Percentiles rank a stretch among this genome's conserved stretches.
These are phyloP conservation scores for Montifringilla adamsi DNA, from an alignment of 2,113 vertebrate species.

Conservation along the genomic window DNA sequence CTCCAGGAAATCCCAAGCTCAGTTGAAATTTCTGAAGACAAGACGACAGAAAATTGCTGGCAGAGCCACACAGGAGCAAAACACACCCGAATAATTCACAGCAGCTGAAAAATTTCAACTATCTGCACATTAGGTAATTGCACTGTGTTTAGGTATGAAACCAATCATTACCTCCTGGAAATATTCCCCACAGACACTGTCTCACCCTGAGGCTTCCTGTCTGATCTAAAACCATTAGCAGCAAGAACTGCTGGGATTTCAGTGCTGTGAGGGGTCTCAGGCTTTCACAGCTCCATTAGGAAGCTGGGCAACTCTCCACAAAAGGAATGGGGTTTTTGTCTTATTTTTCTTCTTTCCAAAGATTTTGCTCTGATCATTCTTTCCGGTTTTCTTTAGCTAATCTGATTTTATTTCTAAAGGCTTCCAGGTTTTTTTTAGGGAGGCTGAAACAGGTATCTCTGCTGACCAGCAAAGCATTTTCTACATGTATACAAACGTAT, in stretches of 20 bases:
- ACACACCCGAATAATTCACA: not conserved
- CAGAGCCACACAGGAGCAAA: not conserved
- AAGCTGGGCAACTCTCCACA: not conserved
- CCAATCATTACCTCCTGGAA: not conserved
- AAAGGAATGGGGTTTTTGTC: not conserved
- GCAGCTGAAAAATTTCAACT: not conserved
- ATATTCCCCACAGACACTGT: not conserved
- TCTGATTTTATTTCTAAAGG: not conserved
- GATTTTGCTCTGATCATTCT: not conserved
- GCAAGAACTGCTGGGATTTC: constrained; percentile 6
- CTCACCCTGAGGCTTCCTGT: not conserved
- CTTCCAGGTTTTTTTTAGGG: not conserved
- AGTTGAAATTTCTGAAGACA: not conserved
- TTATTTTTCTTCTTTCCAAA: not conserved
- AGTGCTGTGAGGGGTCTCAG: not conserved
- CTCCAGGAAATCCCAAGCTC: not conserved
- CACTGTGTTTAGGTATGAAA: not conserved
- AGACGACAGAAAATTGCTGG: not conserved
- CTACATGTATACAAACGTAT: fast-evolving
- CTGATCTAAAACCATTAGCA: constrained; percentile 5
- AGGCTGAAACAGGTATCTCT: not conserved
- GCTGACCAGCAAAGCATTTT: not conserved
- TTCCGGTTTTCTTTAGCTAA: not conserved
- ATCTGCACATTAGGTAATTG: constrained; percentile 34
- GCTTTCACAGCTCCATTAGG: not conserved